Evolutionary conservation across 2,888 invertebrate species (phyloP).

Genomic region (Erebia palarica): DNA sequence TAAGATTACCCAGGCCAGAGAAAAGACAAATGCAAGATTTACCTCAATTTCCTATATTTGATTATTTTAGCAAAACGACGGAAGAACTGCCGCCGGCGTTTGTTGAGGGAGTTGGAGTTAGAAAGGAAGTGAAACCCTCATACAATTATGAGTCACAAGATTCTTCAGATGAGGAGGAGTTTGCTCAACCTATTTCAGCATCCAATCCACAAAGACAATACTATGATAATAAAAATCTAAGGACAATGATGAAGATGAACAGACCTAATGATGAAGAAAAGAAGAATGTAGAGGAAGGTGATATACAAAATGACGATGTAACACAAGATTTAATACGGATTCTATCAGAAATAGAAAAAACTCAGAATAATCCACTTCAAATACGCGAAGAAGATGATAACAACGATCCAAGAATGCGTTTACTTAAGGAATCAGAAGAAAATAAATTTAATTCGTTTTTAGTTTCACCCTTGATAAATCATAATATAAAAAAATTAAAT

Average conservation of each 20-base stretch:
- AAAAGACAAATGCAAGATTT: constrained; percentile 59
- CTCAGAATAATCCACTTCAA: constrained; percentile 25
- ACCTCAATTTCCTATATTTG: constrained; percentile 64
- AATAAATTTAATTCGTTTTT: constrained; percentile 16
- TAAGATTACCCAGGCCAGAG: constrained; percentile 69
- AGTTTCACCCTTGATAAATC: constrained; percentile 13
- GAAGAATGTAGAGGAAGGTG: neutral
- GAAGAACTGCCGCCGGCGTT: constrained; percentile 63
- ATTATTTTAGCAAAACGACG: constrained; percentile 75
- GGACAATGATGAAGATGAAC: too few relatives aligned
- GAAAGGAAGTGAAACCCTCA: constrained; percentile 53
- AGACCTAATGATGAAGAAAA: neutral
- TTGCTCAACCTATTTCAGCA: constrained; percentile 13
- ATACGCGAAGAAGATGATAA: constrained; percentile 45
- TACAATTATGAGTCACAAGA: constrained; percentile 40
- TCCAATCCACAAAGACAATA: constrained; percentile 1
- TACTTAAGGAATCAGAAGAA: constrained; percentile 12
- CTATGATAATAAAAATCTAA: neutral
- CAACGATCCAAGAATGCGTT: constrained; percentile 37
- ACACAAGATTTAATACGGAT: constrained; percentile 15
- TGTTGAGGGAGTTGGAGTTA: constrained; percentile 57
- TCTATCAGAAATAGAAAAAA: constrained; percentile 27
- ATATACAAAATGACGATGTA: constrained; percentile 4
- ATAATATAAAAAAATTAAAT: constrained; percentile 16
- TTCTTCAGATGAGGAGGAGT: constrained; percentile 23